Evolutionary conservation across 2,888 invertebrate genomes (phyloP).

Genomic region (Ophion slaviceki): DNA sequence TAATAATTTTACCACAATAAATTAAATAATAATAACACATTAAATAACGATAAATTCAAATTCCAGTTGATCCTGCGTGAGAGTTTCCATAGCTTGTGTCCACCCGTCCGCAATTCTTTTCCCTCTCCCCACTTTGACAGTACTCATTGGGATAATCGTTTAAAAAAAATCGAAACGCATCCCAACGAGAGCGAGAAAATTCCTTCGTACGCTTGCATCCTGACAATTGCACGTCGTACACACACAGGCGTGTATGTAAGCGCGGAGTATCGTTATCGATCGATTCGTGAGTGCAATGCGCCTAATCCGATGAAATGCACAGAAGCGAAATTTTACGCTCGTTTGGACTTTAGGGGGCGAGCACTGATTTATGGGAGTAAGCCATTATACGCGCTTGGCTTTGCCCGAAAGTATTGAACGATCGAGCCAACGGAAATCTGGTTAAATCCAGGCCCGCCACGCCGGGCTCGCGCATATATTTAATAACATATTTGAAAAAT

Average conservation of each 20-base stretch:
- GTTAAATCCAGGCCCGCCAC: not conserved
- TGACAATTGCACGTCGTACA: not conserved
- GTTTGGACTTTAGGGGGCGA: slow-evolving; percentile 23
- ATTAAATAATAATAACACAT: too few species aligned
- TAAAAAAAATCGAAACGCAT: too few species aligned
- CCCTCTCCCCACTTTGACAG: too few species aligned
- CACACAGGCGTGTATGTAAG: not conserved
- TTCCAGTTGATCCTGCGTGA: too few species aligned
- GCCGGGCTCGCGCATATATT: not conserved
- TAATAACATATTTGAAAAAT: slow-evolving; percentile 10
- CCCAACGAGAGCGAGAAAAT: too few species aligned
- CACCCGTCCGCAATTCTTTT: too few species aligned
- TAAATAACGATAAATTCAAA: too few species aligned
- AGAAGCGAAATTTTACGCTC: slow-evolving; percentile 54
- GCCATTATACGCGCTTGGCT: slow-evolving; percentile 15
- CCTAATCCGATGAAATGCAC: slow-evolving; percentile 33
- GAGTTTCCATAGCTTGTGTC: too few species aligned
- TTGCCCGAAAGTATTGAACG: slow-evolving; percentile 11
- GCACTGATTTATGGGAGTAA: slow-evolving; percentile 38
- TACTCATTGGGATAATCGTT: too few species aligned
- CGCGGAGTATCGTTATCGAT: slow-evolving; percentile 28
- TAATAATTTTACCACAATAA: not conserved
- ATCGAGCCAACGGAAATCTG: slow-evolving; percentile 7
- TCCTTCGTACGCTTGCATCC: too few species aligned
- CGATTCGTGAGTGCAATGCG: slow-evolving; percentile 14